A percentile compares a stretch with the other conserved stretches of the same genome.
Conservation (phyloP, 2,113 vertebrate genomes). For the Manacus vitellinus region DNA sequence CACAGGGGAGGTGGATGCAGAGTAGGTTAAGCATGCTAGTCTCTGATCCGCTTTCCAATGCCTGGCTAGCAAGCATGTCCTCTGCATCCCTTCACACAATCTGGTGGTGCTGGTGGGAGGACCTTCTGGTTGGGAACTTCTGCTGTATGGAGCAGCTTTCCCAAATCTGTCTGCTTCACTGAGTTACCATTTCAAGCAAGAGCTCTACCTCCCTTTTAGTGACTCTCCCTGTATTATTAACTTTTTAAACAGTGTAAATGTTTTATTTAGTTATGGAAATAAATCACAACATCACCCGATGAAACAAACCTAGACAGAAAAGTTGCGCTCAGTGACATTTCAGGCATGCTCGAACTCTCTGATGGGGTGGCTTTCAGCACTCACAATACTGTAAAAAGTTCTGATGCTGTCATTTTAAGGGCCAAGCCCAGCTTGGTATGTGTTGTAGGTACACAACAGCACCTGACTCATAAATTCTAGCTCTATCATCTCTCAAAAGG, state of each 20-base stretch:
- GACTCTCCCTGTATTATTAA: not conserved
- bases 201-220: not conserved
- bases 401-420: not conserved
- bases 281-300: not conserved
- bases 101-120: not conserved
- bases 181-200: not conserved
- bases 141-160: not conserved
- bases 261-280: not conserved
- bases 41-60: not conserved
- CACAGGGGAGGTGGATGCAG: not conserved
- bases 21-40: not conserved
- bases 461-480: not conserved
- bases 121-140: not conserved
- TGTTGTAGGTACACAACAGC: fast-evolving
- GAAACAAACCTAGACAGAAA: not conserved
- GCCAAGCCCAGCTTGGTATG: not conserved
- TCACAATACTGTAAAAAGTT: not conserved
- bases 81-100: not conserved
- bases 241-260: not conserved
- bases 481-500: not conserved
- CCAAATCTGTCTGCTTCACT: not conserved
- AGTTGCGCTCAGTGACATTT: not conserved
- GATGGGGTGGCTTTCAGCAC: not conserved
- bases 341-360: not conserved
- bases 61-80: not conserved